Percentiles rank a stretch among this genome's conserved stretches.
Conservation (phyloP, 2,113 vertebrate genomes). For the Nyctibius bracteatus region DNA sequence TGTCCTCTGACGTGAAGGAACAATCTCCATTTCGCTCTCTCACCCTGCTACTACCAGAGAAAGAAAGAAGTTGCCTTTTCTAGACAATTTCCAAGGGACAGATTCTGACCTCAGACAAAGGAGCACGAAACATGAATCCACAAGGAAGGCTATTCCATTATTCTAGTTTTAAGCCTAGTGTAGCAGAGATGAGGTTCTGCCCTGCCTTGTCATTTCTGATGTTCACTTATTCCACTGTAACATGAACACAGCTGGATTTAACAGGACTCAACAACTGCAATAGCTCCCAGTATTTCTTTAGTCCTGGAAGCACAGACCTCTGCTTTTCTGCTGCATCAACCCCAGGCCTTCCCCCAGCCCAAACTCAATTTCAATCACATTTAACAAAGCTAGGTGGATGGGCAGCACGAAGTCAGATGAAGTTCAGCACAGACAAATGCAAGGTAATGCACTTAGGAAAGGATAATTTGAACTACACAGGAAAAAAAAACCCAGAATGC, state of each 20-base stretch:
- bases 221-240: not conserved
- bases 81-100: not conserved
- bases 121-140: not conserved
- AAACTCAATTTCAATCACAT: conserved; percentile 45
- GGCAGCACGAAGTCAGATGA: conserved; percentile 28
- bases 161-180: not conserved
- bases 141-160: not conserved
- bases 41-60: not conserved
- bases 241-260: conserved; percentile 3
- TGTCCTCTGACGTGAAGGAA: not conserved
- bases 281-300: not conserved
- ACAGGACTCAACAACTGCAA: conserved; percentile 2
- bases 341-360: not conserved
- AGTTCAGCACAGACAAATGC: conserved; percentile 50
- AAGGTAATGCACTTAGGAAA: conserved; percentile 58
- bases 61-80: not conserved
- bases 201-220: not conserved
- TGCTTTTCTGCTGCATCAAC: conserved; percentile 26
- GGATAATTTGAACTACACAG: conserved; percentile 39
- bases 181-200: not conserved
- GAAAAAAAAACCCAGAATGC: not conserved
- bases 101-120: not conserved
- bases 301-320: conserved; percentile 1
- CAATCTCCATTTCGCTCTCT: not conserved
- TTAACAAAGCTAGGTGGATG: conserved; percentile 25